Percentiles rank a stretch among this genome's conserved stretches.
These are phyloP conservation scores for Drosophila kambysellisi DNA, from an alignment of 2,888 invertebrate species.

Conservation along the genomic window DNA sequence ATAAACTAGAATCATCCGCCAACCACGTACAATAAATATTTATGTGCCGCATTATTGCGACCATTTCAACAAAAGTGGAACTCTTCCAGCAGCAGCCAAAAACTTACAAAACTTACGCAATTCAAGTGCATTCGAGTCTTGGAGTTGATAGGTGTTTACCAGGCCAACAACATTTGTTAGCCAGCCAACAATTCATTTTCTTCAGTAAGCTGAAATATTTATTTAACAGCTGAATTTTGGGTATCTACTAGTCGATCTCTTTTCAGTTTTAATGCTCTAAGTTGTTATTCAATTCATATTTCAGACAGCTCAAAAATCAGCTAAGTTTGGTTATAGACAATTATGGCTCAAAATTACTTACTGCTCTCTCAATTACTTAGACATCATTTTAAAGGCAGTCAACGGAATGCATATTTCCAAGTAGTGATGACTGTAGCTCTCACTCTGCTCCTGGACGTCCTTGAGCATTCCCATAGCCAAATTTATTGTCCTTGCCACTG, in stretches of 20 bases:
- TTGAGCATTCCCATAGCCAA: slow-evolving; percentile 19
- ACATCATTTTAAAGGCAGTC: not conserved
- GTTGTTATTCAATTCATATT: not conserved
- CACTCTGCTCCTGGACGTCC: not conserved
- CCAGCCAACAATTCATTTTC: slow-evolving; percentile 13
- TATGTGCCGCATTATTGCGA: slow-evolving; percentile 56
- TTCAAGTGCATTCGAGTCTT: slow-evolving; percentile 34
- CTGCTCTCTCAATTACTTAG: not conserved
- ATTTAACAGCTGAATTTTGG: not conserved
- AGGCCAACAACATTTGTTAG: slow-evolving; percentile 29
- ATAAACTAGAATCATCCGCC: slow-evolving; percentile 39
- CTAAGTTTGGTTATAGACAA: too few relatives aligned
- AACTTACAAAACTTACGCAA: slow-evolving; percentile 11
- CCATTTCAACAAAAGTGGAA: slow-evolving; percentile 31
- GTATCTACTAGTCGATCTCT: not conserved
- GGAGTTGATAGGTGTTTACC: slow-evolving; percentile 13
- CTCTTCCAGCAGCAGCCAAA: slow-evolving; percentile 40
- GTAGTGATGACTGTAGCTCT: not conserved
- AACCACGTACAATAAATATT: slow-evolving; percentile 68
- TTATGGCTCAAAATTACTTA: too few relatives aligned
- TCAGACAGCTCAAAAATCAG: slow-evolving; percentile 22
- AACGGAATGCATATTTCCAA: not conserved
- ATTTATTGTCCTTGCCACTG: slow-evolving; percentile 47
- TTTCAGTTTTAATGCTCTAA: not conserved
- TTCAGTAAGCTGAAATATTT: not conserved